phyloP scores from a whole-genome alignment of 2,797 vertebrate genomes.

The Salmo trutta region DNA sequence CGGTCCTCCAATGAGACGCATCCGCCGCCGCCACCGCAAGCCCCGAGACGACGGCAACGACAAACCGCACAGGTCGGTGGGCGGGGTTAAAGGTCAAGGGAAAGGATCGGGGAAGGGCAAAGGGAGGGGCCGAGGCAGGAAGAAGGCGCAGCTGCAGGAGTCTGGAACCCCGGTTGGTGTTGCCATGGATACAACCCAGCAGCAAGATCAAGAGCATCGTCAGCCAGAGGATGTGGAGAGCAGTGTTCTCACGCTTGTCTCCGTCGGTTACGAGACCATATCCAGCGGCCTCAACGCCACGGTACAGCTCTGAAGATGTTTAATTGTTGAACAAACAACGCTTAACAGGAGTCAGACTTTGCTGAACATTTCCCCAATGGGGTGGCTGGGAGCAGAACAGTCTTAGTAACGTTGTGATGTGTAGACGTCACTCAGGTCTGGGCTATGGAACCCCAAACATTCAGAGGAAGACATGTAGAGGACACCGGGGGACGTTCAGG shows the following conservation, averaged over 20 bases:
- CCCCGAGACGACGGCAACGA: conserved; percentile 44
- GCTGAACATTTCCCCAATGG: conserved; percentile 10
- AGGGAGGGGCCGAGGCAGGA: conserved; percentile 54
- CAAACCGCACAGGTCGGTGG: conserved; percentile 44
- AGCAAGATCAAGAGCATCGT: conserved; percentile 20
- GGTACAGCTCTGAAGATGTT: conserved; percentile 49
- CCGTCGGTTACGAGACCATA: conserved; percentile 79
- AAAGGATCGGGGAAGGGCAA: conserved; percentile 66
- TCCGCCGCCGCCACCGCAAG: conserved; percentile 75
- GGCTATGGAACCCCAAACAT: conserved; percentile 5
- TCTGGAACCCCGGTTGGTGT: conserved; percentile 18
- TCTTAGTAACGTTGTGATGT: conserved; percentile 1
- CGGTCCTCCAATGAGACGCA: conserved; percentile 53
- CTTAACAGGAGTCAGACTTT: background rate
- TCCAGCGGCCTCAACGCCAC: conserved; percentile 65
- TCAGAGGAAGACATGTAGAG: background rate
- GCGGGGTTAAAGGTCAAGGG: conserved; percentile 56
- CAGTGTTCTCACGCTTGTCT: conserved; percentile 77
- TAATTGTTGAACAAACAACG: conserved; percentile 1
- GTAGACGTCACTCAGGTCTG: conserved; percentile 16
- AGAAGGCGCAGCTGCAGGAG: conserved; percentile 60
- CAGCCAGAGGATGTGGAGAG: conserved; percentile 63
- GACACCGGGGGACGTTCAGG: background rate
- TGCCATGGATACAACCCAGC: conserved; percentile 14
- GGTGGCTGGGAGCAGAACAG: background rate